Conservation (phyloP, 2,888 invertebrate genomes). For the Orthonychiurus folsomi region DNA sequence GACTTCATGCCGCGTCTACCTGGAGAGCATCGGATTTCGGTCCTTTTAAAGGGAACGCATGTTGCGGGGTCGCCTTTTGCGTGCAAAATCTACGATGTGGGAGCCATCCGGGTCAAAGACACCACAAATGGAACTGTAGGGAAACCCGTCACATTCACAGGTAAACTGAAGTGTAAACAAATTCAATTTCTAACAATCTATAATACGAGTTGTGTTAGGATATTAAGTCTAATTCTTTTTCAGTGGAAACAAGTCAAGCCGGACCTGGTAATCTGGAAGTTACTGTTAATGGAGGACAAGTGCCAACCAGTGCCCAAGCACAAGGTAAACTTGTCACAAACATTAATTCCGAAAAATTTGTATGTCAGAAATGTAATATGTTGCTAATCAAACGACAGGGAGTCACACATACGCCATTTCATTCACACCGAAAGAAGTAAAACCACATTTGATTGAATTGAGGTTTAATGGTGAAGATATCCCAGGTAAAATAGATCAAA, state of each 20-base stretch:
- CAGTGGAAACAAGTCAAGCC: conserved; percentile 95
- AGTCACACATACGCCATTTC: conserved; percentile 94
- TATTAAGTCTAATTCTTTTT: not conserved
- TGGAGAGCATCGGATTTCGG: conserved; percentile 60
- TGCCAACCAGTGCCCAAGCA: conserved; percentile 91
- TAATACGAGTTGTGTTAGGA: too few relatives aligned
- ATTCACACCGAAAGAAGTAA: conserved; percentile 86
- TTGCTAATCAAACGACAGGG: too few relatives aligned
- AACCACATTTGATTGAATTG: conserved; percentile 85
- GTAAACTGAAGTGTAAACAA: conserved; percentile 45
- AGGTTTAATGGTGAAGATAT: conserved; percentile 94
- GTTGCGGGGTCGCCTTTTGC: conserved; percentile 79
- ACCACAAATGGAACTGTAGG: conserved; percentile 78
- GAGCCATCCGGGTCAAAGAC: conserved; percentile 87
- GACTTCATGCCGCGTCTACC: conserved; percentile 56
- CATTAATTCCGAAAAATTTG: too few relatives aligned
- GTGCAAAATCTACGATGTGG: conserved; percentile 89
- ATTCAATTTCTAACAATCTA: too few relatives aligned
- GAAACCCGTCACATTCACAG: conserved; percentile 81
- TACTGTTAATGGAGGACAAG: conserved; percentile 93
- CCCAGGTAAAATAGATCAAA: conserved; percentile 70
- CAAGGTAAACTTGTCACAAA: too few relatives aligned
- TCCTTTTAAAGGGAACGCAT: conserved; percentile 44
- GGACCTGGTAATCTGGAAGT: conserved; percentile 98
- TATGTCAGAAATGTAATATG: too few relatives aligned